Conservation (phyloP, 2,888 invertebrate species). For the Napeogenes inachia region DNA sequence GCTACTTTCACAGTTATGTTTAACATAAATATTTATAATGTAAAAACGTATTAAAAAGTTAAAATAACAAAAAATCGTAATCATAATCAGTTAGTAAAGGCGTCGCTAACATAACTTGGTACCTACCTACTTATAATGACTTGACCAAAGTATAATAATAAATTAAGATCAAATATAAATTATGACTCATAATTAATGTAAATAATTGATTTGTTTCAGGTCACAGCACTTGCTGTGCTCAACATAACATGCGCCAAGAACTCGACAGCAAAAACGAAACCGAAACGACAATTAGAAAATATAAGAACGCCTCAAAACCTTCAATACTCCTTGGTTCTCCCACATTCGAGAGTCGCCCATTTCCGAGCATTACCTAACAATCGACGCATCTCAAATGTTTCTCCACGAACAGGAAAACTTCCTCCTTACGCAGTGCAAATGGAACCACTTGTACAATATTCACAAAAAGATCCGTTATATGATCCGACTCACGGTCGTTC, state of each 20-base stretch:
- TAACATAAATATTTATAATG: not conserved
- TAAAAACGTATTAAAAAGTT: not conserved
- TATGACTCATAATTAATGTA: not conserved
- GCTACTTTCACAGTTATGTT: not conserved
- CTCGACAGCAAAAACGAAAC: slow-evolving; percentile 70
- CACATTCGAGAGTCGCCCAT: slow-evolving; percentile 74
- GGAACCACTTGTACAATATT: slow-evolving; percentile 88
- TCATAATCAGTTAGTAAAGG: too few species aligned
- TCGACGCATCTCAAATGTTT: slow-evolving; percentile 73
- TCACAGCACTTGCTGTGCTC: slow-evolving; percentile 76
- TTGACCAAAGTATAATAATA: too few species aligned
- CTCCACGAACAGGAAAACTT: slow-evolving; percentile 65
- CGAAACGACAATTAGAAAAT: slow-evolving; percentile 71
- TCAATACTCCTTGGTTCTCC: slow-evolving; percentile 78
- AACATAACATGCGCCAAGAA: slow-evolving; percentile 70
- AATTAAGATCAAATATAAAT: not conserved
- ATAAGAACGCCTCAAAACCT: slow-evolving; percentile 77
- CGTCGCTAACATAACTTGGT: too few species aligned
- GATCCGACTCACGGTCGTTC: slow-evolving; percentile 76
- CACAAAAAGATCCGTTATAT: slow-evolving; percentile 87
- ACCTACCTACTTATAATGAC: too few species aligned
- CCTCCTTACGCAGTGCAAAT: slow-evolving; percentile 88
- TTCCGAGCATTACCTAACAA: slow-evolving; percentile 72
- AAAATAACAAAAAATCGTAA: too few species aligned
- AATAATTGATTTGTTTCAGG: slow-evolving; percentile 68